Conservation (phyloP, 2,797 vertebrate genomes). For the Coilia nasus region DNA sequence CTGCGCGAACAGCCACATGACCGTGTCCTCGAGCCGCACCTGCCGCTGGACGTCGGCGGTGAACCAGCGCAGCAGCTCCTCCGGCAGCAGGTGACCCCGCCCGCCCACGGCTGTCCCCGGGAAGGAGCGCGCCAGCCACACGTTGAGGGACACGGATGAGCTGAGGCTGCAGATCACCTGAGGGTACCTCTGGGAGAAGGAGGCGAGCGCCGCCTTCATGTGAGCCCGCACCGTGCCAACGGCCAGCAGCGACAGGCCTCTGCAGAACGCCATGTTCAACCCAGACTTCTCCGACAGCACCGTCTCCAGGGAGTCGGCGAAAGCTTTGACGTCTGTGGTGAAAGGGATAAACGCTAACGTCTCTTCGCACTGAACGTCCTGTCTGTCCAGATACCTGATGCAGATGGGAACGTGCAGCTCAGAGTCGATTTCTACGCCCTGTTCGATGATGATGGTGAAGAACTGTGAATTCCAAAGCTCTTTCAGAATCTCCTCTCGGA, state of each 20-base stretch:
- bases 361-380: slow-evolving; percentile 76
- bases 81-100: slow-evolving; percentile 63
- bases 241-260: slow-evolving; percentile 73
- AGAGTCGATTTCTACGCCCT: slow-evolving; percentile 66
- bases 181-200: slow-evolving; percentile 73
- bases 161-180: slow-evolving; percentile 70
- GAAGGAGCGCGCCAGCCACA: slow-evolving; percentile 75
- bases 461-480: slow-evolving; percentile 78
- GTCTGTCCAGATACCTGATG: slow-evolving; percentile 77
- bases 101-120: slow-evolving; percentile 59
- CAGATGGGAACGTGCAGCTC: slow-evolving; percentile 74
- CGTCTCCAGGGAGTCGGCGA: slow-evolving; percentile 67
- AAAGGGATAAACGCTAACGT: slow-evolving; percentile 75
- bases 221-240: slow-evolving; percentile 68
- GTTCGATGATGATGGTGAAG: slow-evolving; percentile 76
- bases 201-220: slow-evolving; percentile 70
- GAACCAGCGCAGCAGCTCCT: slow-evolving; percentile 73
- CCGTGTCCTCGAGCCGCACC: slow-evolving; percentile 72
- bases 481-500: slow-evolving; percentile 75
- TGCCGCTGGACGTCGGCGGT: slow-evolving; percentile 69
- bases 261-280: slow-evolving; percentile 78
- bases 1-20: slow-evolving; percentile 66
- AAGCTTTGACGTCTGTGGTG: slow-evolving; percentile 58
- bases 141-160: slow-evolving; percentile 72
- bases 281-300: slow-evolving; percentile 79